Evolutionary conservation across 53 echinoderm and acorn worm species (phyloP).

Genomic region (Mesocentrotus franciscanus): DNA sequence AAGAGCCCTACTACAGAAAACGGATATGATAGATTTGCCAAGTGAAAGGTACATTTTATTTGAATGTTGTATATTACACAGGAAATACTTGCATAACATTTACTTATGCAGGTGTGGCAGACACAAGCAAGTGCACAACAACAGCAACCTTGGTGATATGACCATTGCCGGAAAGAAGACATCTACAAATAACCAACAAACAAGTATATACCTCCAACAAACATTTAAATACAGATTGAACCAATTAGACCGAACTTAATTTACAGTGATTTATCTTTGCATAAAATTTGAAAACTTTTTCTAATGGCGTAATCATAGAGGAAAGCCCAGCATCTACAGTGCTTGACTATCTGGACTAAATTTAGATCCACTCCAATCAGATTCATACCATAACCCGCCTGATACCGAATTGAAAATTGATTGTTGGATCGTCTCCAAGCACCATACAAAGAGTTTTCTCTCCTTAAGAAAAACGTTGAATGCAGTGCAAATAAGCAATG

Average conservation of each 20-base stretch:
- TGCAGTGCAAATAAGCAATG: slow-evolving; percentile 17
- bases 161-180: not conserved
- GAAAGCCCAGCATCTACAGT: not conserved
- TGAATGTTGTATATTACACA: not conserved
- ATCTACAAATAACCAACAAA: not conserved
- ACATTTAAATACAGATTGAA: too few relatives aligned
- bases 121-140: too few relatives aligned
- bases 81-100: not conserved
- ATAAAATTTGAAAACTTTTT: too few relatives aligned
- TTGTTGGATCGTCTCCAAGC: not conserved
- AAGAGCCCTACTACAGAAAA: too few relatives aligned
- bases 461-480: not conserved
- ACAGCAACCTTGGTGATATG: not conserved
- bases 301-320: too few relatives aligned
- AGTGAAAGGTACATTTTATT: too few relatives aligned
- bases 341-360: not conserved
- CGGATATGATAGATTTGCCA: too few relatives aligned
- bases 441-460: not conserved
- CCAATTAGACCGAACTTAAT: too few relatives aligned
- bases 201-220: not conserved
- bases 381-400: not conserved
- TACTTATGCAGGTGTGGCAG: not conserved
- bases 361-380: not conserved
- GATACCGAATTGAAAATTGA: not conserved
- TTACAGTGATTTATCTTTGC: too few relatives aligned